Base-by-base conservation (phyloP, 2,113 vertebrate species). In the Desmodus rotundus region DNA sequence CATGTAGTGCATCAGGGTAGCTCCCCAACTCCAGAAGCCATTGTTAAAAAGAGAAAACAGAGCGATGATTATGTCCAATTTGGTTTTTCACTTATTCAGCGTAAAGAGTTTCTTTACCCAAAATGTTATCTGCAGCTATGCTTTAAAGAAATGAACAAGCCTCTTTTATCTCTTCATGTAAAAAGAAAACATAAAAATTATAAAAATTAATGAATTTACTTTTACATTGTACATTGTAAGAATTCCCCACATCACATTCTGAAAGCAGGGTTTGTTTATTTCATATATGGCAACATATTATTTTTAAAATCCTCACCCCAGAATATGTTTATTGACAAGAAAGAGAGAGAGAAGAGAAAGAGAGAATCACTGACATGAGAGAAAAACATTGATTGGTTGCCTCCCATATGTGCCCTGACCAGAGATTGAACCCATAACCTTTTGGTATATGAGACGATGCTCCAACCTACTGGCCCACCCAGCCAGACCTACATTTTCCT, bases 141-240 rank as follows among this genome's bases (percentile, higher is more conserved):
- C 28, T 73, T 45, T 31, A n/a, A 89, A 90, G 87, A 45, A 36
- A 7, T 68, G 54, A 43, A 43, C 54, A 83, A 80, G 28, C 22
- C 26, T 88, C 17, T 65, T 89, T 68, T 86, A 76, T 93, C 82
- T 93, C 52, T 61, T 89, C 36, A 83, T 82, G 24, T 88, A 70
- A 82, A 91, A 82, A 45, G 22, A 50, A 95, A 96, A 89, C 43
- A 84, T 3, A 89, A 87, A 89, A 95, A 95, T 92, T 95, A 95
- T 47, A 80, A 84, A 95, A 97, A 47, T 89, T 73, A 86, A 82
- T 93, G 83, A 90, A 45, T 72, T 96, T 76, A 50, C 9, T 68
- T 92, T 90, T 78, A 77, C 81, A n/a, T 58, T 43, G 24, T 4
- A 4, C 11, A 12, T 81, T 95, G 52, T 43, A 76, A 90, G 70